Evolutionary conservation across 2,888 invertebrate genomes (phyloP).

Genomic region (Branchipolynoe longqiensis): DNA sequence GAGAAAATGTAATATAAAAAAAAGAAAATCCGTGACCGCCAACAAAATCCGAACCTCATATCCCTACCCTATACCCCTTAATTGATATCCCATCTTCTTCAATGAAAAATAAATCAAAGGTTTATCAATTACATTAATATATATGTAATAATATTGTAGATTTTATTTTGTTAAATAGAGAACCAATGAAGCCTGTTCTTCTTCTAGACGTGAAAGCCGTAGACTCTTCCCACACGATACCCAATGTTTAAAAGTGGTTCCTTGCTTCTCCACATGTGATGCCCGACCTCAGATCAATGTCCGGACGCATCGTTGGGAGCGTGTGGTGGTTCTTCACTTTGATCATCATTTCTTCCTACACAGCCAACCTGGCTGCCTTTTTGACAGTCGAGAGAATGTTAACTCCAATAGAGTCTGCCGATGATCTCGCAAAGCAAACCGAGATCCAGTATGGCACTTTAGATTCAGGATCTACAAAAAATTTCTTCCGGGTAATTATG

Average conservation of each 20-base stretch:
- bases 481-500: slow-evolving; percentile 93
- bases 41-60: not conserved
- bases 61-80: too few relatives aligned
- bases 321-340: slow-evolving; percentile 99
- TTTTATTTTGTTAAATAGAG: too few relatives aligned
- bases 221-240: not conserved
- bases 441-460: slow-evolving; percentile 86
- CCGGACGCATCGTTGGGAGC: slow-evolving; percentile 96
- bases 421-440: slow-evolving; percentile 91
- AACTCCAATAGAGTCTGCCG: slow-evolving; percentile 94
- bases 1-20: too few relatives aligned
- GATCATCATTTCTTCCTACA: slow-evolving; percentile 98
- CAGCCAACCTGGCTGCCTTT: slow-evolving; percentile 96
- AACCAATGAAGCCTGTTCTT: not conserved
- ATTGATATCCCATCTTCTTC: too few relatives aligned
- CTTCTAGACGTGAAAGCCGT: not conserved
- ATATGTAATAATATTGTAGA: too few relatives aligned
- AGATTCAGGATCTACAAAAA: slow-evolving; percentile 89
- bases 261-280: not conserved
- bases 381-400: slow-evolving; percentile 98
- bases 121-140: too few relatives aligned
- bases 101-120: too few relatives aligned
- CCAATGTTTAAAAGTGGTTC: not conserved
- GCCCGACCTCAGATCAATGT: slow-evolving; percentile 86
- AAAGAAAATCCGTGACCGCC: too few relatives aligned